These are phyloP conservation scores for Hoplias malabaricus DNA, from an alignment of 2,113 vertebrate genomes.

Conservation along the genomic window DNA sequence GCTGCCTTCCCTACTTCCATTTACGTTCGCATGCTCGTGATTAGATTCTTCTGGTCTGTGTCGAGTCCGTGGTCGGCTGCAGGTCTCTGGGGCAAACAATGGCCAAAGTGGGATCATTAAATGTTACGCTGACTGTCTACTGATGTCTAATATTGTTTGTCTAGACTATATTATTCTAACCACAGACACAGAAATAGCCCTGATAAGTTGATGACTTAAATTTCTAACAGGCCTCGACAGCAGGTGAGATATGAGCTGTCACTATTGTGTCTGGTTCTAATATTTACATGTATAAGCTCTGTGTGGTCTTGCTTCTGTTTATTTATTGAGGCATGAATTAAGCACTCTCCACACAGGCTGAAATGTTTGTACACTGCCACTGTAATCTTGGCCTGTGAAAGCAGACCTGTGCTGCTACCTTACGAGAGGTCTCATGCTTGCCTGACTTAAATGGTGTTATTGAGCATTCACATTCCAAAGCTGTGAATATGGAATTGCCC, in stretches of 20 bases:
- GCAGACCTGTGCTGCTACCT: background rate
- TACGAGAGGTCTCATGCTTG: background rate
- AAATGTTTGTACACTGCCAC: background rate
- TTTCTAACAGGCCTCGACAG: slow-evolving; percentile 5
- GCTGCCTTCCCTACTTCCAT: too few species aligned
- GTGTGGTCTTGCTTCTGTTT: slow-evolving; percentile 14
- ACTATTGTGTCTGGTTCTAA: slow-evolving; percentile 22
- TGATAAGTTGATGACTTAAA: slow-evolving; percentile 27
- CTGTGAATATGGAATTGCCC: too few species aligned
- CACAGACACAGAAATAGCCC: slow-evolving; percentile 21
- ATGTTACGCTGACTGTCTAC: too few species aligned
- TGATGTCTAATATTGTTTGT: too few species aligned
- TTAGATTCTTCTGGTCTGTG: too few species aligned
- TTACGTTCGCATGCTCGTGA: too few species aligned
- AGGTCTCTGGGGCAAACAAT: too few species aligned
- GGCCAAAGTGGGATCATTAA: too few species aligned
- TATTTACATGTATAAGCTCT: slow-evolving; percentile 30
- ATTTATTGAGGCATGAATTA: slow-evolving; percentile 26
- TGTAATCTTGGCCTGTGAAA: background rate
- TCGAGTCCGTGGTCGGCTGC: too few species aligned
- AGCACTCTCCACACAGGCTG: background rate
- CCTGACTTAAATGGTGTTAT: too few species aligned
- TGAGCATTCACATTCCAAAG: too few species aligned
- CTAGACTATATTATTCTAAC: slow-evolving; percentile 36
- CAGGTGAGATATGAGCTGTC: slow-evolving; percentile 13